Evolutionary conservation across 2,113 vertebrate genomes (phyloP).

Genomic region (Ceratotherium simum): DNA sequence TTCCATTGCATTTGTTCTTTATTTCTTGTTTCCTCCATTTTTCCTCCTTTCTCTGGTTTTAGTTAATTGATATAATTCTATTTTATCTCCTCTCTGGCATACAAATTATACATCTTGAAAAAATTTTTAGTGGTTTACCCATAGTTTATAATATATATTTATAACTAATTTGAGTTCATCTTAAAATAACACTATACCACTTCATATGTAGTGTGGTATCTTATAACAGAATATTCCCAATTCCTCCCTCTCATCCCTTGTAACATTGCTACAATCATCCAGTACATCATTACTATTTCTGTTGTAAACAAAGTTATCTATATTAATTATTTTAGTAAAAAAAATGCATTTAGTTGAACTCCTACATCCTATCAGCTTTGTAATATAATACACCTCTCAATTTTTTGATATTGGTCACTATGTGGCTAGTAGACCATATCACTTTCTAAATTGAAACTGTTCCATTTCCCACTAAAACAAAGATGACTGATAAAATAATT

Average conservation of each 20-base stretch:
- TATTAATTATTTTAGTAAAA: not conserved
- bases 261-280: not conserved
- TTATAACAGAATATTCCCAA: not conserved
- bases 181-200: not conserved
- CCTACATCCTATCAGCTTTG: not conserved
- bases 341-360: not conserved
- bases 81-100: not conserved
- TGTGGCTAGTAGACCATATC: not conserved
- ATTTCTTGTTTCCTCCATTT: not conserved
- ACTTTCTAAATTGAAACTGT: conserved; percentile 28
- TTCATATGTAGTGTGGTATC: not conserved
- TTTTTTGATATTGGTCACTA: not conserved
- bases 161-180: not conserved
- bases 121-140: not conserved
- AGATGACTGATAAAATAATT: conserved; percentile 63
- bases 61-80: not conserved
- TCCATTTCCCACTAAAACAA: conserved; percentile 42
- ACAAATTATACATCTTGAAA: not conserved
- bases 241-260: not conserved
- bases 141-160: not conserved
- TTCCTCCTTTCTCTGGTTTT: not conserved
- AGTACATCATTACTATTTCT: not conserved
- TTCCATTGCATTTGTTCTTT: not conserved
- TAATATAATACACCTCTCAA: not conserved
- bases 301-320: not conserved